A percentile compares a stretch with the other conserved stretches of the same genome.
phyloP scores from a whole-genome alignment of 2,797 vertebrate species.

The Taenioides sp. region DNA sequence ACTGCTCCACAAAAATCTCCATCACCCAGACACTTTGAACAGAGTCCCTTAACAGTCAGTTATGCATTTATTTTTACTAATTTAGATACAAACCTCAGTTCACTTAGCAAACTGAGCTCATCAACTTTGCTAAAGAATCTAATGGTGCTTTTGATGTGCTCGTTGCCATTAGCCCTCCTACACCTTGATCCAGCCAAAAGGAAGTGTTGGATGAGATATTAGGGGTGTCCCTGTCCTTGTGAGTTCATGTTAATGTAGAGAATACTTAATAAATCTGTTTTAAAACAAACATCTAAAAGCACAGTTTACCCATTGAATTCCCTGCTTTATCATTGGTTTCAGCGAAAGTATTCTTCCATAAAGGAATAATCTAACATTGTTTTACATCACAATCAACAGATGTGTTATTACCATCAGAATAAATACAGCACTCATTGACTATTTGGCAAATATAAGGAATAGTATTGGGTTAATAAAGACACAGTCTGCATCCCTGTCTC shows the following conservation, averaged over 20 bases:
- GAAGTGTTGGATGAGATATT: constrained; percentile 63
- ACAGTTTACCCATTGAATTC: constrained; percentile 72
- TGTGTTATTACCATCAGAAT: constrained; percentile 71
- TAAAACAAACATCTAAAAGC: constrained; percentile 66
- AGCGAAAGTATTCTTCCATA: constrained; percentile 51
- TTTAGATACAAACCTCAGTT: constrained; percentile 31
- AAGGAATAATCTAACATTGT: constrained; percentile 58
- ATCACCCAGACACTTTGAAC: constrained; percentile 51
- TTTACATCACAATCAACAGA: constrained; percentile 71
- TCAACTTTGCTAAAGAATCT: constrained; percentile 33
- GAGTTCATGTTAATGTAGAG: constrained; percentile 7
- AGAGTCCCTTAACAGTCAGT: constrained; percentile 67
- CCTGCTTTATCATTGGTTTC: constrained; percentile 69
- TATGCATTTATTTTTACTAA: constrained; percentile 20
- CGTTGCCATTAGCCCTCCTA: constrained; percentile 31
- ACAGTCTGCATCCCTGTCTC: constrained; percentile 41
- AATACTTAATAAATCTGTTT: constrained; percentile 47
- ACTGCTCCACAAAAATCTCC: constrained; percentile 26
- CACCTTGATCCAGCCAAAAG: constrained; percentile 27
- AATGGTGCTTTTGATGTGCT: constrained; percentile 45
- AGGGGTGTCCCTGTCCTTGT: constrained; percentile 33
- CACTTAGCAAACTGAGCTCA: constrained; percentile 35
- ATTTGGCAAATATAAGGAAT: constrained; percentile 69
- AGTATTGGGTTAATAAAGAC: constrained; percentile 62
- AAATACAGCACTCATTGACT: constrained; percentile 71